These are phyloP conservation scores for Lampris megalopsis DNA, from an alignment of 2,113 vertebrate species.

Conservation along the genomic window DNA sequence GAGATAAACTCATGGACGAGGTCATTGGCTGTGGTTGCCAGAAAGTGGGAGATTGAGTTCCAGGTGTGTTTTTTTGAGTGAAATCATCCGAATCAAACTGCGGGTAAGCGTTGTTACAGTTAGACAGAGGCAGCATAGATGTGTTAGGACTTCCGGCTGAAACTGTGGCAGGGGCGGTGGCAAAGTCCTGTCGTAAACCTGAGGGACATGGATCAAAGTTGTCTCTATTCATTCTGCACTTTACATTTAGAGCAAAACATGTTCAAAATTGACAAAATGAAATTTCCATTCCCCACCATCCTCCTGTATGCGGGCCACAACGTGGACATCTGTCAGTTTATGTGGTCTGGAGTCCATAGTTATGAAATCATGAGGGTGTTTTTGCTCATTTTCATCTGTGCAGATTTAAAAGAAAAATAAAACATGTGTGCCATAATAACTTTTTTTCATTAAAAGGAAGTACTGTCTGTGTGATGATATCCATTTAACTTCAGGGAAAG, in stretches of 20 bases:
- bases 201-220: not conserved
- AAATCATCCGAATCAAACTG: constrained; percentile 58
- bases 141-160: constrained; percentile 75
- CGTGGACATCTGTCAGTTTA: constrained; percentile 86
- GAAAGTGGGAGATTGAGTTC: not conserved
- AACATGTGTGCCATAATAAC: too few species aligned
- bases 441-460: not conserved
- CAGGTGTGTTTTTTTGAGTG: constrained; percentile 7
- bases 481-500: not conserved
- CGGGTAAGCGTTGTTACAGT: constrained; percentile 76
- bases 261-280: not conserved
- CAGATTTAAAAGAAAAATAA: constrained; percentile 48
- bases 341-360: constrained; percentile 83
- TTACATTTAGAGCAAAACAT: not conserved
- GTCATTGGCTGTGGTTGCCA: too few species aligned
- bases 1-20: constrained; percentile 2
- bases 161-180: constrained; percentile 74
- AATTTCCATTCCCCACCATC: constrained; percentile 77
- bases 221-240: not conserved
- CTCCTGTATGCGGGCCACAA: constrained; percentile 86
- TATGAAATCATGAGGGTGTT: constrained; percentile 72
- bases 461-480: not conserved
- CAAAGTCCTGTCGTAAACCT: constrained; percentile 85
- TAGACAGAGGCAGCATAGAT: constrained; percentile 68
- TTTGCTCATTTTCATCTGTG: constrained; percentile 75